A percentile compares a stretch with the other conserved stretches of the same genome.
Conservation (phyloP, 1,140 invertebrate genomes). For the Colletes latitarsis region DNA sequence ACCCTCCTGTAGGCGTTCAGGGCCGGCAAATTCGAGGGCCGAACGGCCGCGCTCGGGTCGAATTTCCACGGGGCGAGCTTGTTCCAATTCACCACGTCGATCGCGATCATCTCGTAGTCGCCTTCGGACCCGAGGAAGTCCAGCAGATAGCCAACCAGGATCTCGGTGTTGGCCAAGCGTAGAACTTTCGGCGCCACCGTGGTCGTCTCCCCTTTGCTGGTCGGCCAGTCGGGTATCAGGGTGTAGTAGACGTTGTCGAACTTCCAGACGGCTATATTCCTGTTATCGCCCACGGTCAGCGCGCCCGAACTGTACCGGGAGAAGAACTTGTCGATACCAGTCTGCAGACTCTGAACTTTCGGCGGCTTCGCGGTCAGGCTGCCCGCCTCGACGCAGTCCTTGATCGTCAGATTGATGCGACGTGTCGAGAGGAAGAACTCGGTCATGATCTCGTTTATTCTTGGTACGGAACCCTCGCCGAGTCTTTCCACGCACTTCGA, state of each 20-base stretch:
- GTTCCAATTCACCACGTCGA: constrained; percentile 69
- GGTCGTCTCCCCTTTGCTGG: not conserved
- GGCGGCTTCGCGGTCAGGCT: constrained; percentile 54
- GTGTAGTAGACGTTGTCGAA: constrained; percentile 62
- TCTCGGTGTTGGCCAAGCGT: constrained; percentile 53
- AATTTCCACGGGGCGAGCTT: constrained; percentile 67
- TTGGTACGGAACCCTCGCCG: constrained; percentile 28
- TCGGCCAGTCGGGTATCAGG: constrained; percentile 61
- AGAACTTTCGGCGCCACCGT: constrained; percentile 46
- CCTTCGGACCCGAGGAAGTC: constrained; percentile 40
- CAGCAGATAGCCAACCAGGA: constrained; percentile 57
- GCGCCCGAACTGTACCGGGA: constrained; percentile 63
- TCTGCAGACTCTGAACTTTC: constrained; percentile 63
- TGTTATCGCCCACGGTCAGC: constrained; percentile 48
- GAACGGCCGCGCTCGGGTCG: constrained; percentile 70
- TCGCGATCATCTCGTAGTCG: constrained; percentile 72
- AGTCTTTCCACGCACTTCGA: constrained; percentile 64
- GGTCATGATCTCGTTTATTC: constrained; percentile 69
- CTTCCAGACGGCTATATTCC: constrained; percentile 70
- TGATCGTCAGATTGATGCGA: constrained; percentile 68
- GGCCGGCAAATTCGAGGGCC: constrained; percentile 71
- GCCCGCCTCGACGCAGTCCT: constrained; percentile 74
- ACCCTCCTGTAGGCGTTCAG: constrained; percentile 72
- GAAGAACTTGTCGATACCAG: constrained; percentile 70
- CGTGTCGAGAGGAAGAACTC: constrained; percentile 74